phyloP scores from a whole-genome alignment of 2,888 invertebrate genomes.

The Eledona agricola region DNA sequence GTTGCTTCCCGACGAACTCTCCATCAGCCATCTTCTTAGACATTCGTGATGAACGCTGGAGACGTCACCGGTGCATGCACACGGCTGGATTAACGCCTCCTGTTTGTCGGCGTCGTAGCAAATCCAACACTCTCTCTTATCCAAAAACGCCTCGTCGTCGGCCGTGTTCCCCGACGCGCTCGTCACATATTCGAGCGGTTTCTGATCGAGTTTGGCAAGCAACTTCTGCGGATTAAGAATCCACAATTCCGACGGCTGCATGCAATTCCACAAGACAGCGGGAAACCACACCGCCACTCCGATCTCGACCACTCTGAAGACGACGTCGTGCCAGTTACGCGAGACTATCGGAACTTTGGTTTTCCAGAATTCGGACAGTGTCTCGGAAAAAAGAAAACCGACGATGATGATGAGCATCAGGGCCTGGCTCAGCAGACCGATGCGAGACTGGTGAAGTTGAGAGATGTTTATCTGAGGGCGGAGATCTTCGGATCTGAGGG shows the following conservation, averaged over 20 bases:
- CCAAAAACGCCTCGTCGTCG: conserved; percentile 66
- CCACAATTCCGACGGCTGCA: conserved; percentile 93
- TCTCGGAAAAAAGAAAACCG: conserved; percentile 89
- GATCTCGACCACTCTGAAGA: conserved; percentile 90
- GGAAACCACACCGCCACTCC: conserved; percentile 96
- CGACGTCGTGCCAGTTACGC: conserved; percentile 91
- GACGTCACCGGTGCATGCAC: conserved; percentile 92
- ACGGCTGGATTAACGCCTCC: conserved; percentile 88
- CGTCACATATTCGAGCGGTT: conserved; percentile 11
- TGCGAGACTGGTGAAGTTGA: conserved; percentile 88
- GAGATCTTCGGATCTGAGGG: conserved; percentile 48
- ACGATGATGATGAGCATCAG: conserved; percentile 90
- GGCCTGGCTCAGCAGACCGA: conserved; percentile 89
- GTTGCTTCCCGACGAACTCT: conserved; percentile 64
- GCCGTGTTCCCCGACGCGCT: conserved; percentile 8
- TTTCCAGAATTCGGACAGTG: conserved; percentile 92
- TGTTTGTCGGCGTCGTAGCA: conserved; percentile 85
- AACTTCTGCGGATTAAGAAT: conserved; percentile 90
- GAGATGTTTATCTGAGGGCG: conserved; percentile 75
- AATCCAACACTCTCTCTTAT: conserved; percentile 88
- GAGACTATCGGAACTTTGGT: conserved; percentile 87
- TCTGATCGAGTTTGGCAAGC: conserved; percentile 65
- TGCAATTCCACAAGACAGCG: conserved; percentile 95
- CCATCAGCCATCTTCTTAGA: conserved; percentile 87
- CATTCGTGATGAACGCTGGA: conserved; percentile 93